phyloP scores from a whole-genome alignment of 2,888 invertebrate species.

The Hypomecis atomaria region DNA sequence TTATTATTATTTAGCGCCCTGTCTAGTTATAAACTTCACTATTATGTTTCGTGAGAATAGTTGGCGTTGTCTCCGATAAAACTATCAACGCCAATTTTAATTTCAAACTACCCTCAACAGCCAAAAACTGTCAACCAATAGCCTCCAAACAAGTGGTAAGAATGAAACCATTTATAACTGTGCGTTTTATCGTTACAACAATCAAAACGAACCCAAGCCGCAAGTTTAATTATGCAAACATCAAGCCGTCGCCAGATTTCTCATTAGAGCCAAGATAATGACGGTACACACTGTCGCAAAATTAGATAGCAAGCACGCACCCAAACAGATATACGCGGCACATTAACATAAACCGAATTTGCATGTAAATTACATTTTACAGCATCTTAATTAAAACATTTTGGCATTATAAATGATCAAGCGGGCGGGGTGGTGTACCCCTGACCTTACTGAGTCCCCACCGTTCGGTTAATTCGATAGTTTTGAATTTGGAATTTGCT shows the following conservation, averaged over 20 bases:
- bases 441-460: conserved; percentile 68
- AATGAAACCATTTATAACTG: conserved; percentile 52
- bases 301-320: conserved; percentile 85
- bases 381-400: conserved; percentile 86
- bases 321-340: conserved; percentile 84
- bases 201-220: conserved; percentile 79
- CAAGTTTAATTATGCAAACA: conserved; percentile 85
- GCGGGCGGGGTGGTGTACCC: conserved; percentile 69
- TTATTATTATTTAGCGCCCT: too few species aligned
- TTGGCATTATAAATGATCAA: conserved; percentile 86
- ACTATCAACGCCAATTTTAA: background rate
- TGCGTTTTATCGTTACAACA: conserved; percentile 79
- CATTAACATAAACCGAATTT: conserved; percentile 86
- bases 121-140: background rate
- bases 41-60: too few species aligned
- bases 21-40: too few species aligned
- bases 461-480: conserved; percentile 71
- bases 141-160: conserved; percentile 31
- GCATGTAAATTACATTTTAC: conserved; percentile 86
- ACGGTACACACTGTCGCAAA: conserved; percentile 84
- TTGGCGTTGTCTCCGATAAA: too few species aligned
- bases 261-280: conserved; percentile 85
- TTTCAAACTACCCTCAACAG: background rate
- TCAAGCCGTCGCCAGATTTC: conserved; percentile 84
- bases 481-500: conserved; percentile 57